Evolutionary conservation across 2,888 invertebrate genomes (phyloP).

Genomic region (Eremobia ochroleuca): DNA sequence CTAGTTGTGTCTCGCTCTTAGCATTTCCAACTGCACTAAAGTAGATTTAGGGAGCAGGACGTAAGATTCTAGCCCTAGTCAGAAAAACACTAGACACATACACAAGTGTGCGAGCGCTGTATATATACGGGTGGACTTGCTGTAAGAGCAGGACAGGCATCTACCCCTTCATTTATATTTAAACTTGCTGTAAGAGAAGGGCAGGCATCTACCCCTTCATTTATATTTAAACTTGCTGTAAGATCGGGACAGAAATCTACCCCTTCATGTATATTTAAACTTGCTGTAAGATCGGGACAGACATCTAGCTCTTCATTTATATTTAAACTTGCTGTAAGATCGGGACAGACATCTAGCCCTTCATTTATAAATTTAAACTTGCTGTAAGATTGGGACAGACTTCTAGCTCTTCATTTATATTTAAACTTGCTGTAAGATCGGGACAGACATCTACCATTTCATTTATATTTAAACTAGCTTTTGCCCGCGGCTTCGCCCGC

Average conservation of each 20-base stretch:
- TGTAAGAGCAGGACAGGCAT: slow-evolving; percentile 9
- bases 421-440: neutral
- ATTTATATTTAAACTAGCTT: neutral
- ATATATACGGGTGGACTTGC: neutral
- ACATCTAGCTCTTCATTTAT: neutral
- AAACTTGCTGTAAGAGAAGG: neutral
- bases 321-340: neutral
- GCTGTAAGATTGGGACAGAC: slow-evolving; percentile 1
- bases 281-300: slow-evolving; percentile 3
- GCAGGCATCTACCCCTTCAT: neutral
- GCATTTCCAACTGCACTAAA: neutral
- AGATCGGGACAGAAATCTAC: slow-evolving; percentile 6
- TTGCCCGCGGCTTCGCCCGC: too few relatives aligned
- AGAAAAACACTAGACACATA: neutral
- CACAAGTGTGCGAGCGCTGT: neutral
- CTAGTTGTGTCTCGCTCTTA: slow-evolving; percentile 3
- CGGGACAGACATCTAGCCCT: neutral
- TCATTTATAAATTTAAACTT: neutral
- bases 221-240: neutral
- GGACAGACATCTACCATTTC: neutral
- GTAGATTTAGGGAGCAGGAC: slow-evolving; percentile 12
- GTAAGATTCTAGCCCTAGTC: neutral
- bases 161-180: neutral
- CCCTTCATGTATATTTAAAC: neutral
- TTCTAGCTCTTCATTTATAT: neutral